phyloP scores from a whole-genome alignment of 1,140 invertebrate species.

The Zaprionus ornatus region DNA sequence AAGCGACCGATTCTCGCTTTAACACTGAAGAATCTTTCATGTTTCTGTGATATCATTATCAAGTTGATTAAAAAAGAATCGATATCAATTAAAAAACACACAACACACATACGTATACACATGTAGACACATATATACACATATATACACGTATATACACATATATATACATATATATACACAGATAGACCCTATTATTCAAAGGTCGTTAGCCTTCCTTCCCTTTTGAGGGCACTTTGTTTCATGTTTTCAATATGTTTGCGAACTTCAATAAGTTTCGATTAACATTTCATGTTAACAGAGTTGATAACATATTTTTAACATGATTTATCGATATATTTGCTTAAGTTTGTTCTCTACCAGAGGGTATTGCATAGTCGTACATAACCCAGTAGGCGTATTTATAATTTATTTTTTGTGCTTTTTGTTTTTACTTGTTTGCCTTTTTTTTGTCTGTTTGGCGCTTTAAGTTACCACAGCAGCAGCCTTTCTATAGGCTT shows the following conservation, averaged over 20 bases:
- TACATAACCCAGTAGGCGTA: not conserved
- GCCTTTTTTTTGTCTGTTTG: conserved; percentile 26
- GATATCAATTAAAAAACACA: not conserved
- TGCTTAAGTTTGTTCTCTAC: not conserved
- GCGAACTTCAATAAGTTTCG: too few species aligned
- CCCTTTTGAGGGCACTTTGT: too few species aligned
- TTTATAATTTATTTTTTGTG: conserved; percentile 1
- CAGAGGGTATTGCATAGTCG: not conserved
- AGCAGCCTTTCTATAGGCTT: conserved; percentile 22
- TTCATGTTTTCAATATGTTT: too few species aligned
- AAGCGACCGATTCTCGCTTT: not conserved
- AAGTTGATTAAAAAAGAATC: not conserved
- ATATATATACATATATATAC: too few species aligned
- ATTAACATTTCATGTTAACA: too few species aligned
- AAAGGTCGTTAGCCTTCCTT: too few species aligned
- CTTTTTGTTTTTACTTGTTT: not conserved
- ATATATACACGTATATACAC: not conserved
- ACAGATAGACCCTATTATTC: too few species aligned
- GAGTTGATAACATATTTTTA: too few species aligned
- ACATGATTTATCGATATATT: too few species aligned
- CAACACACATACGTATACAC: not conserved
- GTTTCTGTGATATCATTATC: not conserved
- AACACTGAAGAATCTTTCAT: not conserved
- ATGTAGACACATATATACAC: too few species aligned
- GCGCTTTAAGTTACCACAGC: conserved; percentile 28